Evolutionary conservation across 2,113 vertebrate genomes (phyloP).

Genomic region (Phalacrocorax brasilianus): DNA sequence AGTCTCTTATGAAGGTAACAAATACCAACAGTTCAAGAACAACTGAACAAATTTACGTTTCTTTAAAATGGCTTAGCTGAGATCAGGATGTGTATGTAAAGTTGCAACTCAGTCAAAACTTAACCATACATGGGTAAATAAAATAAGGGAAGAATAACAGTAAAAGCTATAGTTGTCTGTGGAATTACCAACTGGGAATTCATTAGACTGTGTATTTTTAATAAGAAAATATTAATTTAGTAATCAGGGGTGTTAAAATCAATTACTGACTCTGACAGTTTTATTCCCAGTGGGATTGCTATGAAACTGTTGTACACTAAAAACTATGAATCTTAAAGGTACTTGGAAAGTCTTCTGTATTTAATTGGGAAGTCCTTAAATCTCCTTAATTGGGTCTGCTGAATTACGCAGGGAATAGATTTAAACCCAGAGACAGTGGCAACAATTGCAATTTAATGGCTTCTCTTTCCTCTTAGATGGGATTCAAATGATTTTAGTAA

Average conservation of each 20-base stretch:
- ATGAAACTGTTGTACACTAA: not conserved
- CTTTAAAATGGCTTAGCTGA: not conserved
- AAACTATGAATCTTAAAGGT: not conserved
- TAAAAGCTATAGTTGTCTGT: not conserved
- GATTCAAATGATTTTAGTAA: not conserved
- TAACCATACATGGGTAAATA: not conserved
- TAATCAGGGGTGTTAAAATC: not conserved
- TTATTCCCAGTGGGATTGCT: not conserved
- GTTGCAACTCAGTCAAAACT: not conserved
- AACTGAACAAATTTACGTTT: not conserved
- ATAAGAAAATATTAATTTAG: constrained; percentile 1
- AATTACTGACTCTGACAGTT: not conserved
- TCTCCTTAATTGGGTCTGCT: not conserved
- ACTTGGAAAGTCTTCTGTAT: not conserved
- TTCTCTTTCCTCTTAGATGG: not conserved
- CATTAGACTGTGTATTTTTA: not conserved
- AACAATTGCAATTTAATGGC: not conserved
- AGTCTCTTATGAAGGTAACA: not conserved
- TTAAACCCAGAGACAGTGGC: not conserved
- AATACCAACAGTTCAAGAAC: not conserved
- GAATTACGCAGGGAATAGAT: not conserved
- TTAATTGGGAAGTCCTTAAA: constrained; percentile 13
- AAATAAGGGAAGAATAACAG: not conserved
- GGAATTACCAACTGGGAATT: not conserved
- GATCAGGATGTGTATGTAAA: not conserved